Base-by-base conservation (phyloP, 2,797 vertebrate genomes). In the Leptodactylus fallax region DNA sequence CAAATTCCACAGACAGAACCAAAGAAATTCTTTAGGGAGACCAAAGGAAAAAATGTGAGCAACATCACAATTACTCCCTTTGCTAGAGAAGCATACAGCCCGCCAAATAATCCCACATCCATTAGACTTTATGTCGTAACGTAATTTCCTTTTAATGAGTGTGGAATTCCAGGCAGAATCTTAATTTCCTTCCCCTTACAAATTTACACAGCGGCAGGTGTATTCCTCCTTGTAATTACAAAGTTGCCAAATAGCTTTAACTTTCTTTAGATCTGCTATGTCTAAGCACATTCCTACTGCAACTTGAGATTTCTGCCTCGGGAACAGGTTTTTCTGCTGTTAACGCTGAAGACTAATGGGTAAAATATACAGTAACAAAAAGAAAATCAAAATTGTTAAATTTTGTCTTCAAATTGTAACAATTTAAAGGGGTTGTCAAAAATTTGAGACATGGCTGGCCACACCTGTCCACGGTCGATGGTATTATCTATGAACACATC, bases 61-160 rank as follows among this genome's bases (percentile, higher is more conserved):
- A 79, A 79, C 88, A 89, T 89, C 88, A 87, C 88, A 87, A 89
- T 89, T 86, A 86, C 85, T 85, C 63, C 88, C 88, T 79, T 86
- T 89, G 86, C 79, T 86, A 53, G 61, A 85, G 79, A 81, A 81
- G 74, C 58, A 74, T 19, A 51, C 36, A 74, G 85, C 85, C 82
- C 61, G 72, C 85, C 85, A 87, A 87, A 89, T 86, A 86, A 86
- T 89, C 80, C 88, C 80, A 79, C 81, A 83, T 89, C 85, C 80
- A 89, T 89, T 89, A 86, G 85, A 86, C 85, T 89, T 86, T 56
- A 82, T 89, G 80, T 83, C 53, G 69, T 69, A 89, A 71, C 85
- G 85, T 79, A 85, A 89, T 89, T 89, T 87, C 49, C 72, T 89
- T 87, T 89, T 67, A 89, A 89, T 86, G 74, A 83, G 61, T 63